These are phyloP conservation scores for Maniola hyperantus DNA, from an alignment of 2,888 invertebrate species.

Conservation along the genomic window DNA sequence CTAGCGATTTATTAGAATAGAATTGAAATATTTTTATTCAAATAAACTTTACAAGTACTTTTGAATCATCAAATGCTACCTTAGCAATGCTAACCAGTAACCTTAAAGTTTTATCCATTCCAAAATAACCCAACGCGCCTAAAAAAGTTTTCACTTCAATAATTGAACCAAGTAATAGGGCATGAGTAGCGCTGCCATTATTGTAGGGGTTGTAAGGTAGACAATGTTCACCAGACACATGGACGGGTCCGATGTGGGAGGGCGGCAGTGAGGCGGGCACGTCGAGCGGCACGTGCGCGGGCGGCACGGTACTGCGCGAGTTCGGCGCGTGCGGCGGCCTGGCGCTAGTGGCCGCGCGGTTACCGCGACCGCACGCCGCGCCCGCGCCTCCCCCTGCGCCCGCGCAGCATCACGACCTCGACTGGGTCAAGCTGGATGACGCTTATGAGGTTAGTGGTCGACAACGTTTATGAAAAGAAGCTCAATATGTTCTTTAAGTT, in stretches of 20 bases:
- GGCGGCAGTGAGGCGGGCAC: constrained; percentile 75
- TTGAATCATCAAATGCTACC: no score
- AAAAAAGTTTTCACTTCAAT: neutral
- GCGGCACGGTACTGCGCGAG: constrained; percentile 85
- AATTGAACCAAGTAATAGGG: neutral
- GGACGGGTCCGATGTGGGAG: constrained; percentile 53
- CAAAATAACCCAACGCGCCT: constrained; percentile 27
- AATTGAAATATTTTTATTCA: no score
- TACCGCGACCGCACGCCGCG: constrained; percentile 94
- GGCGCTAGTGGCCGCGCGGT: constrained; percentile 92
- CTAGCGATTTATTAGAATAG: no score
- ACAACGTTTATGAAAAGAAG: neutral
- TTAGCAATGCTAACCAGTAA: no score
- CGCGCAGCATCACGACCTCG: constrained; percentile 81
- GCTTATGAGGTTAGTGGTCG: constrained; percentile 75
- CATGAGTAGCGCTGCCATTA: no score
- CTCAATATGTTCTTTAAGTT: no score
- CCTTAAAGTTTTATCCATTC: no score
- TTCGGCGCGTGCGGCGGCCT: constrained; percentile 95
- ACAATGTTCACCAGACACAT: constrained; percentile 36
- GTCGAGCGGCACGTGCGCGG: constrained; percentile 36
- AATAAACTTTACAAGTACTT: no score
- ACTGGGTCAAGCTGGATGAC: constrained; percentile 86
- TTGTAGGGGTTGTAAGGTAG: neutral
- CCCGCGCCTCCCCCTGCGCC: constrained; percentile 77